Conservation (phyloP, 1,140 invertebrate species). For the Chrysomallon squamiferum region DNA sequence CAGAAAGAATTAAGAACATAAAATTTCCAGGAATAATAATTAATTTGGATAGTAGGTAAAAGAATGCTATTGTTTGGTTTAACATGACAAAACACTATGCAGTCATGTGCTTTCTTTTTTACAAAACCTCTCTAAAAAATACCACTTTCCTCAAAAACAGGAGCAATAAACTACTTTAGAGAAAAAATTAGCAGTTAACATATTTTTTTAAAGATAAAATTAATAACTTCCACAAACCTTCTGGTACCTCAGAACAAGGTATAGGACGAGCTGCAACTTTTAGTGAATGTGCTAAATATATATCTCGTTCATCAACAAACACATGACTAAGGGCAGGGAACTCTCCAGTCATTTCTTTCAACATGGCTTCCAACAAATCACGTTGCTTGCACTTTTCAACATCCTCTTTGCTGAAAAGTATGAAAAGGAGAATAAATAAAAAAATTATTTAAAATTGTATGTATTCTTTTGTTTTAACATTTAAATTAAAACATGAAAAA, state of each 20-base stretch:
- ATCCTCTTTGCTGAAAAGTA: slow-evolving; percentile 78
- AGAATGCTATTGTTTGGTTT: too few species aligned
- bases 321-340: slow-evolving; percentile 90
- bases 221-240: slow-evolving; percentile 25
- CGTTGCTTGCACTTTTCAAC: slow-evolving; percentile 91
- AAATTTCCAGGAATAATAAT: too few species aligned
- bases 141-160: slow-evolving; percentile 93
- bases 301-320: slow-evolving; percentile 92
- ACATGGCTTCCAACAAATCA: slow-evolving; percentile 88
- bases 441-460: too few species aligned
- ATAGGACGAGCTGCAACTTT: slow-evolving; percentile 73
- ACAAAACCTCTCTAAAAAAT: too few species aligned
- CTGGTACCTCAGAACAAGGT: slow-evolving; percentile 32
- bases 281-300: slow-evolving; percentile 87
- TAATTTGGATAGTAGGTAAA: too few species aligned
- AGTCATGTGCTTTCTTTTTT: too few species aligned
- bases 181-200: neutral
- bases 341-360: slow-evolving; percentile 89
- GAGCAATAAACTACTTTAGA: slow-evolving; percentile 57
- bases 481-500: too few species aligned
- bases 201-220: too few species aligned
- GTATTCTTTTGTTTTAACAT: too few species aligned
- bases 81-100: too few species aligned
- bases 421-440: too few species aligned
- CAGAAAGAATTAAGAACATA: too few species aligned